Conservation (phyloP, 64 coral and sea anemone genomes). For the Actinia equina region DNA sequence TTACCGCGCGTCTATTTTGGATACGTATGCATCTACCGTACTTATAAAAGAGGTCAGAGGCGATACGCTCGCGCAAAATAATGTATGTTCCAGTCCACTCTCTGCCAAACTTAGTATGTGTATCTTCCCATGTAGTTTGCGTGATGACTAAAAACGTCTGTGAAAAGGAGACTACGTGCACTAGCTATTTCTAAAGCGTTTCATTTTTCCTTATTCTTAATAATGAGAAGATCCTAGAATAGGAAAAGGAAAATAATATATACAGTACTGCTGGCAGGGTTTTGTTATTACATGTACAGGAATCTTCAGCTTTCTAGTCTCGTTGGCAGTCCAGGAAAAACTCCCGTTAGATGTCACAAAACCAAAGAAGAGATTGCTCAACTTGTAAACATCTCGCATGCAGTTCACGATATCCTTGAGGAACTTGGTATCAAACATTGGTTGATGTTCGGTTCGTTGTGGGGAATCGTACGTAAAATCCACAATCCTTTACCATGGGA, state of each 20-base stretch:
- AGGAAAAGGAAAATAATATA: not conserved
- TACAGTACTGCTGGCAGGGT: not conserved
- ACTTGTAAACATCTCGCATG: not conserved
- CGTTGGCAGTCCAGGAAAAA: not conserved
- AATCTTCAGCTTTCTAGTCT: not conserved
- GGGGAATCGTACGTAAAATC: not conserved
- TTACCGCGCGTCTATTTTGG: too few species aligned
- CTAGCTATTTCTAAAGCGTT: too few species aligned
- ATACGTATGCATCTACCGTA: too few species aligned
- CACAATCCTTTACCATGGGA: slow-evolving; percentile 14
- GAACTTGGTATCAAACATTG: slow-evolving; percentile 12
- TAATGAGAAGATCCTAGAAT: not conserved
- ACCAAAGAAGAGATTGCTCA: not conserved
- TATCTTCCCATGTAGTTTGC: too few species aligned
- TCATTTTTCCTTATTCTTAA: not conserved
- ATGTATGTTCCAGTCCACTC: too few species aligned
- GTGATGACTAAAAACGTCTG: too few species aligned
- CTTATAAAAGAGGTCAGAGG: too few species aligned
- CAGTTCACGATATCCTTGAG: not conserved
- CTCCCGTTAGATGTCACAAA: not conserved
- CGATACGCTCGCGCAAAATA: too few species aligned
- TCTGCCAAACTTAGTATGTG: too few species aligned
- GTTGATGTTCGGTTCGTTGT: slow-evolving; percentile 13
- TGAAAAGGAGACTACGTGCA: too few species aligned
- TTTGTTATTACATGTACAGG: slow-evolving; percentile 3